These are phyloP conservation scores for Hydrolagus colliei DNA, from an alignment of 2,797 vertebrate species.

Conservation along the genomic window DNA sequence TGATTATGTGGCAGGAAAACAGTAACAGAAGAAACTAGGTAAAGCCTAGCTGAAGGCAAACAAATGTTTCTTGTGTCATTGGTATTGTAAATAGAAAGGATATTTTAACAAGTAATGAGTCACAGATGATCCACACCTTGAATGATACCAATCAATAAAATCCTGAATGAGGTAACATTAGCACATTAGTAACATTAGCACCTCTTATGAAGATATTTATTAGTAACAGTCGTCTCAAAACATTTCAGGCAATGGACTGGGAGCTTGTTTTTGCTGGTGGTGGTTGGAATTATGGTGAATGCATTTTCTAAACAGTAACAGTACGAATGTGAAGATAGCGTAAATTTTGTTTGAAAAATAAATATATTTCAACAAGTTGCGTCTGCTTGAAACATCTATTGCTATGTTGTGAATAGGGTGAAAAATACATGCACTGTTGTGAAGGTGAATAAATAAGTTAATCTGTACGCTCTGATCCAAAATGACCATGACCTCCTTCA, in stretches of 20 bases:
- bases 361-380: not conserved
- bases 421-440: not conserved
- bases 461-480: not conserved
- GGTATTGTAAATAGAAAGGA: not conserved
- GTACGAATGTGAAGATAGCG: not conserved
- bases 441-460: not conserved
- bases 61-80: not conserved
- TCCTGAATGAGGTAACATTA: not conserved
- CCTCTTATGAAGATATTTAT: not conserved
- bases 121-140: no score
- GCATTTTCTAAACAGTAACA: not conserved
- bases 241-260: no score
- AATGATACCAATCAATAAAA: not conserved
- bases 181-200: no score
- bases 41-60: not conserved
- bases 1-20: not conserved
- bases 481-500: not conserved
- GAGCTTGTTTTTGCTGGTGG: no score
- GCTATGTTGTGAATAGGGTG: not conserved
- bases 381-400: not conserved
- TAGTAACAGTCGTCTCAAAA: no score
- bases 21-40: not conserved
- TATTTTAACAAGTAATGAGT: not conserved
- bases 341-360: not conserved
- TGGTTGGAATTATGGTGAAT: not conserved